A percentile compares a stretch with the other conserved stretches of the same genome.
Evolutionary conservation across 2,113 vertebrate species (phyloP).

Genomic region (Brachypodius melanocephalos): DNA sequence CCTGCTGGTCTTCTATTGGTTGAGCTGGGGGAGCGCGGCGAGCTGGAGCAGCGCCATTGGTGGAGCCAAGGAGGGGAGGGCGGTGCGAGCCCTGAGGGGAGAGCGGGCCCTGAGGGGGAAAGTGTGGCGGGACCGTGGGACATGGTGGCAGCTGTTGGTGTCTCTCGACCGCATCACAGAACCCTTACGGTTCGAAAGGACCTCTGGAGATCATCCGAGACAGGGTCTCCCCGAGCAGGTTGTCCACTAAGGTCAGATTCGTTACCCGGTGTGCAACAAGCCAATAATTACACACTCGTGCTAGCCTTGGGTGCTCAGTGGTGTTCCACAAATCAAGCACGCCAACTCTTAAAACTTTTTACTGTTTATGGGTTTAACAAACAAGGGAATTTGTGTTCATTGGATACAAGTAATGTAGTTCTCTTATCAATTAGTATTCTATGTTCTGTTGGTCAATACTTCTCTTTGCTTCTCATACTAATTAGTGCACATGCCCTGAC

Average conservation of each 20-base stretch:
- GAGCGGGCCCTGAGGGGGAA: too few relatives aligned
- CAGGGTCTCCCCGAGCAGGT: background rate
- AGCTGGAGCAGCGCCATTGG: conserved; percentile 31
- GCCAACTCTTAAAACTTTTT: background rate
- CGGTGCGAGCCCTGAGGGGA: background rate
- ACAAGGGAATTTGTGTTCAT: background rate
- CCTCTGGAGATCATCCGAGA: background rate
- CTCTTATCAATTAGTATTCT: background rate
- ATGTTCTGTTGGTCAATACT: background rate
- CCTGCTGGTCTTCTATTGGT: background rate
- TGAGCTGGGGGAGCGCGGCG: accelerated
- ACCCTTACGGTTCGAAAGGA: background rate
- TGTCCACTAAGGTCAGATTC: background rate
- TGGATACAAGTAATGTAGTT: background rate
- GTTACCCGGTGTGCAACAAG: background rate
- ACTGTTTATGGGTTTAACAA: background rate
- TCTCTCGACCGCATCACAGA: background rate
- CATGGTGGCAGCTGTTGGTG: accelerated
- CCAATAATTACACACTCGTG: background rate
- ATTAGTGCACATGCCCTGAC: background rate
- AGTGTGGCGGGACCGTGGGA: accelerated
- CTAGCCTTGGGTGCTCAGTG: too few relatives aligned
- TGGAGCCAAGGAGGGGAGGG: background rate
- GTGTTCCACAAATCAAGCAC: background rate
- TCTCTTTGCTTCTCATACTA: background rate